phyloP scores from a whole-genome alignment of 2,888 invertebrate genomes.

The Conchocele bisecta region DNA sequence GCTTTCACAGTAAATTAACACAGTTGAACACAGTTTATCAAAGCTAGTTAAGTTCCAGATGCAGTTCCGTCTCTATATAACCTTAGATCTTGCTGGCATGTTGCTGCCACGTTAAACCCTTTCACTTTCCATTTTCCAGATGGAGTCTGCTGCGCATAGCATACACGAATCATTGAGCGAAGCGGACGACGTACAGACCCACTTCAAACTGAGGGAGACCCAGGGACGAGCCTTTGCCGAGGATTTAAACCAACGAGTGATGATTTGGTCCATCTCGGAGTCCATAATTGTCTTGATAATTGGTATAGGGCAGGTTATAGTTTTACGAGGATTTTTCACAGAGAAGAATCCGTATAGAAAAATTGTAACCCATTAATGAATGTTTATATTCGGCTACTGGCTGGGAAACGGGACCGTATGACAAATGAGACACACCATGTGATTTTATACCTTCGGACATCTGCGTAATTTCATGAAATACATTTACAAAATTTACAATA shows the following conservation, averaged over 20 bases:
- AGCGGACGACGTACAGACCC: constrained; percentile 97
- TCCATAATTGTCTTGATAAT: constrained; percentile 92
- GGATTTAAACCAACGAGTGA: constrained; percentile 95
- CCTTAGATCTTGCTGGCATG: too few species aligned
- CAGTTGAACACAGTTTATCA: too few species aligned
- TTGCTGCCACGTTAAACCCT: too few species aligned
- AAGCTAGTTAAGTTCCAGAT: too few species aligned
- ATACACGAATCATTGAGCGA: constrained; percentile 94
- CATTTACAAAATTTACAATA: too few species aligned
- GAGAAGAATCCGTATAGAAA: constrained; percentile 84
- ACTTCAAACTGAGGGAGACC: constrained; percentile 96
- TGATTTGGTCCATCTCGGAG: constrained; percentile 93
- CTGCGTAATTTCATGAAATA: too few species aligned
- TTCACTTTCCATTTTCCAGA: constrained; percentile 84
- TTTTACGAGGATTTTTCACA: constrained; percentile 95
- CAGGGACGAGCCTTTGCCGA: constrained; percentile 97
- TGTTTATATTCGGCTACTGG: too few species aligned
- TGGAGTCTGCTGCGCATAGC: constrained; percentile 94
- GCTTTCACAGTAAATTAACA: too few species aligned
- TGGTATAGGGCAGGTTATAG: constrained; percentile 93
- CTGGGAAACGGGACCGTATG: too few species aligned
- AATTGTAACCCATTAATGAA: neutral
- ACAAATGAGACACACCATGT: too few species aligned
- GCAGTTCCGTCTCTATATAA: neutral
- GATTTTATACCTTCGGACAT: too few species aligned